Evolutionary conservation across 1,140 invertebrate species (phyloP).

Genomic region (Leptonema lineaticorne): DNA sequence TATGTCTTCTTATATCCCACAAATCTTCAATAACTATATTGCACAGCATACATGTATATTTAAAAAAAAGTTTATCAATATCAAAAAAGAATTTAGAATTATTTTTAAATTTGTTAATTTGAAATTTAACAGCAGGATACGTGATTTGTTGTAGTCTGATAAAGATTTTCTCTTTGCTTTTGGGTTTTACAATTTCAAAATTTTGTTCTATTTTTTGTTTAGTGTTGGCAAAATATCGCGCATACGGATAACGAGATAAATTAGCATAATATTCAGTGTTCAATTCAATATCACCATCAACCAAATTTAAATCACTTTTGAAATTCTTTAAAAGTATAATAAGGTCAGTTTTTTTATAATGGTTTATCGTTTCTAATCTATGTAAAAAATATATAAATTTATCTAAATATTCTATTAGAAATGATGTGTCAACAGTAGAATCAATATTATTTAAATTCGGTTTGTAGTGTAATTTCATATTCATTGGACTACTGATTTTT

Average conservation of each 20-base stretch:
- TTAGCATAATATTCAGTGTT: not conserved
- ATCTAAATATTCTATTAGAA: not conserved
- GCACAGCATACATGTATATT: not conserved
- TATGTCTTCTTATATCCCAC: not conserved
- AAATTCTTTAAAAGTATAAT: not conserved
- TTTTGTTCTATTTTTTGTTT: not conserved
- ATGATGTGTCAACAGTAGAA: not conserved
- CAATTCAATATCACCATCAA: not conserved
- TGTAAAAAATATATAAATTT: not conserved
- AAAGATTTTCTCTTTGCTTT: not conserved
- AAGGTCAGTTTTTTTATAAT: not conserved
- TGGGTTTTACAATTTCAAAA: not conserved
- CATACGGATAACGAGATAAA: slow-evolving; percentile 3
- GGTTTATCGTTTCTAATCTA: not conserved
- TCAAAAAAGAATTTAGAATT: not conserved
- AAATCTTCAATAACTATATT: not conserved
- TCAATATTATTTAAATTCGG: not conserved
- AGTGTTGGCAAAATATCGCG: not conserved
- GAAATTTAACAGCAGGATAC: not conserved
- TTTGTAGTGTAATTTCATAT: not conserved
- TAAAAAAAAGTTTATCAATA: not conserved
- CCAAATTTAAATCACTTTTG: not conserved
- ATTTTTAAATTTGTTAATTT: not conserved
- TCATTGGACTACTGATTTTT: not conserved
- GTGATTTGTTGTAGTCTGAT: slow-evolving; percentile 8